Conservation (phyloP, 2,113 vertebrate genomes). For the Odontesthes bonariensis region DNA sequence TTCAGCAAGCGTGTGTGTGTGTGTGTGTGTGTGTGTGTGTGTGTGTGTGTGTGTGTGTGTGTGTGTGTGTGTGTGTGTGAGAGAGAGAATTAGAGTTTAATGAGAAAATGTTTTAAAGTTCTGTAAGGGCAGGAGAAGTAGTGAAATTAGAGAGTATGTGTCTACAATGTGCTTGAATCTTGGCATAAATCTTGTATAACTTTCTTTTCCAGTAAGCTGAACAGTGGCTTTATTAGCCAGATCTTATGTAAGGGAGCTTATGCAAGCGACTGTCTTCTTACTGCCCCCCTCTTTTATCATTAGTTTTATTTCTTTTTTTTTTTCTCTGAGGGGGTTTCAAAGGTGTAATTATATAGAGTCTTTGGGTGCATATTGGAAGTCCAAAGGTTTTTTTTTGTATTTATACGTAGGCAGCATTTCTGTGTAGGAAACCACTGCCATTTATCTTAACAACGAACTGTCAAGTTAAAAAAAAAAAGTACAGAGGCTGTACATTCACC, state of each 20-base stretch:
- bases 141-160: slow-evolving; percentile 9
- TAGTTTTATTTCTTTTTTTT: slow-evolving; percentile 20
- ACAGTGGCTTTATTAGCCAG: slow-evolving; percentile 70
- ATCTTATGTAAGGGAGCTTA: slow-evolving; percentile 73
- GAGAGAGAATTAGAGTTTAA: not conserved
- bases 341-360: not conserved
- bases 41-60: too few species aligned
- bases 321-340: not conserved
- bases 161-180: slow-evolving; percentile 7
- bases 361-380: slow-evolving; percentile 1
- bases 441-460: not conserved
- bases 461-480: not conserved
- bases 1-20: slow-evolving; percentile 3
- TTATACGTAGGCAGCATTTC: not conserved
- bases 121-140: not conserved
- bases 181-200: slow-evolving; percentile 59
- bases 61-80: too few species aligned
- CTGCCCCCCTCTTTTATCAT: slow-evolving; percentile 52
- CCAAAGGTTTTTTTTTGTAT: not conserved
- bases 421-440: not conserved
- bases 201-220: slow-evolving; percentile 47
- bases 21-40: too few species aligned
- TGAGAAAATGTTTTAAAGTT: slow-evolving; percentile 4
- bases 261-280: slow-evolving; percentile 63
- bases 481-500: not conserved